These are phyloP conservation scores for Vombatus ursinus DNA, from an alignment of 2,113 vertebrate genomes.

Conservation along the genomic window DNA sequence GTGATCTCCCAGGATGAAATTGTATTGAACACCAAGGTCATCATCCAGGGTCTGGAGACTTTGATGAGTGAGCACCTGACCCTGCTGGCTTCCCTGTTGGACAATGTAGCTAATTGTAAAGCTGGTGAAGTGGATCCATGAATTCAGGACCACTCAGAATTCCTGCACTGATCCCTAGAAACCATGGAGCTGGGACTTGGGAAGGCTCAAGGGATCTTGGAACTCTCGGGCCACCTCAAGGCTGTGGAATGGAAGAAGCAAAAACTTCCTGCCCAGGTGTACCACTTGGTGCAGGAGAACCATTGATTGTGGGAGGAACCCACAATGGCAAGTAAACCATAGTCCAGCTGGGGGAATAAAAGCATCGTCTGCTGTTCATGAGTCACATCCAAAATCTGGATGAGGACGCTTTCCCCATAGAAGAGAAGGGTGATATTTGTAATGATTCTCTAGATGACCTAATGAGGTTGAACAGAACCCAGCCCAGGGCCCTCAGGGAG, in stretches of 20 bases:
- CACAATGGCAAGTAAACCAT: slow-evolving; percentile 92
- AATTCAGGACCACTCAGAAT: slow-evolving; percentile 86
- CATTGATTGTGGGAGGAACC: slow-evolving; percentile 93
- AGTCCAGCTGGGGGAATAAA: slow-evolving; percentile 94
- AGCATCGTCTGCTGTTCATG: slow-evolving; percentile 95
- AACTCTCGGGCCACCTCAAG: slow-evolving; percentile 89
- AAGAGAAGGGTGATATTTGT: slow-evolving; percentile 83
- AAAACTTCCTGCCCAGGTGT: slow-evolving; percentile 92
- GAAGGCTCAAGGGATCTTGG: slow-evolving; percentile 87
- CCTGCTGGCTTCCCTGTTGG: slow-evolving; percentile 87
- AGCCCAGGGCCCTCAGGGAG: slow-evolving; percentile 85
- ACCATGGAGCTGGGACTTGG: slow-evolving; percentile 90
- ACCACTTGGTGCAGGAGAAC: slow-evolving; percentile 92
- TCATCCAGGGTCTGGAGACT: slow-evolving; percentile 93
- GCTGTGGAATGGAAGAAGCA: slow-evolving; percentile 93
- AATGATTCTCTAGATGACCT: slow-evolving; percentile 88
- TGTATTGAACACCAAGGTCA: slow-evolving; percentile 91
- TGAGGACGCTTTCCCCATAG: slow-evolving; percentile 86
- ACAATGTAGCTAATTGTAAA: slow-evolving; percentile 75
- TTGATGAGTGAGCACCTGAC: slow-evolving; percentile 90
- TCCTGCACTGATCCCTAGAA: slow-evolving; percentile 87
- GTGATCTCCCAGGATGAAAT: slow-evolving; percentile 93
- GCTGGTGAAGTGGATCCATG: slow-evolving; percentile 76
- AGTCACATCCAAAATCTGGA: slow-evolving; percentile 94
- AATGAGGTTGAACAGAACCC: slow-evolving; percentile 84